Conservation (phyloP, 2,113 vertebrate genomes). For the Pipa parva region DNA sequence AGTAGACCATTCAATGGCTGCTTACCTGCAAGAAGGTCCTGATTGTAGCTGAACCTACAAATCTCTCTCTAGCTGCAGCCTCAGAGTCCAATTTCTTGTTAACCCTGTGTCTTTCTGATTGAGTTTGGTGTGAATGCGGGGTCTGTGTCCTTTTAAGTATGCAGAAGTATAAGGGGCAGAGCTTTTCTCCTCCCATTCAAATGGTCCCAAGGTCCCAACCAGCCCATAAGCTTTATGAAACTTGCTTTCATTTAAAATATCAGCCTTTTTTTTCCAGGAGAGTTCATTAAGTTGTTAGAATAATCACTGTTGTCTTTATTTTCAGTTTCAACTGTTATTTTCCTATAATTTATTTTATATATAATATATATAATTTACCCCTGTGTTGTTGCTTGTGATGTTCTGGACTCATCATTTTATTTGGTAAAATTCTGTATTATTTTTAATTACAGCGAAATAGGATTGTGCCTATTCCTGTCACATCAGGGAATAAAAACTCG, state of each 20-base stretch:
- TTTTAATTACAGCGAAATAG: too few species aligned
- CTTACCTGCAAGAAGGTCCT: background rate
- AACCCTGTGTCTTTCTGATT: slow-evolving; percentile 4
- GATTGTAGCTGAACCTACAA: background rate
- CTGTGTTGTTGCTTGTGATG: too few species aligned
- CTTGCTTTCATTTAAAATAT: background rate
- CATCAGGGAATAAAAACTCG: too few species aligned
- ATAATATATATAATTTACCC: too few species aligned
- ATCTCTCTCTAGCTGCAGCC: background rate
- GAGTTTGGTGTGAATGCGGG: slow-evolving; percentile 30
- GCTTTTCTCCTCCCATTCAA: slow-evolving; percentile 70
- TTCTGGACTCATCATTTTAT: too few species aligned
- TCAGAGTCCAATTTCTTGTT: background rate
- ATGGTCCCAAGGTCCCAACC: slow-evolving; percentile 57
- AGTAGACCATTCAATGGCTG: background rate
- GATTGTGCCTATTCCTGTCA: too few species aligned
- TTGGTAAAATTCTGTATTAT: too few species aligned
- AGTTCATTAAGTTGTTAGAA: too few species aligned
- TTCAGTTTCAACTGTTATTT: too few species aligned
- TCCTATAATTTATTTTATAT: too few species aligned
- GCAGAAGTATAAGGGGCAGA: slow-evolving; percentile 68
- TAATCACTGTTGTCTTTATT: too few species aligned
- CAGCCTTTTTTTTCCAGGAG: too few species aligned
- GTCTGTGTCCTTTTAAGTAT: slow-evolving; percentile 59
- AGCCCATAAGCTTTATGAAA: slow-evolving; percentile 16